Percentiles rank a stretch among this genome's conserved stretches.
These are phyloP conservation scores for Probaryconus sp. DNA, from an alignment of 1,140 invertebrate genomes.

Conservation along the genomic window DNA sequence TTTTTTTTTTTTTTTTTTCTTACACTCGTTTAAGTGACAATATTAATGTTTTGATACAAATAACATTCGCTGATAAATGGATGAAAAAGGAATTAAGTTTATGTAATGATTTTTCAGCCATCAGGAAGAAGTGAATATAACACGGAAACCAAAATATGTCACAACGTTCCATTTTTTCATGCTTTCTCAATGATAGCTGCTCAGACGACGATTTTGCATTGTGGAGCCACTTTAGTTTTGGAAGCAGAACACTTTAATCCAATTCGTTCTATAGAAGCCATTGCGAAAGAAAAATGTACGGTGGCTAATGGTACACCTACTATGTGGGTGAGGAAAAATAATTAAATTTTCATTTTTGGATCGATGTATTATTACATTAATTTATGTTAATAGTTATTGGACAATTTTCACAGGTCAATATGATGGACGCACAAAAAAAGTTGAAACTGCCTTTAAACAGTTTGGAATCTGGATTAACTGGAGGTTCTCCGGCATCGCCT, in stretches of 20 bases:
- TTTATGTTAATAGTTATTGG: slow-evolving; percentile 2
- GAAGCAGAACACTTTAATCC: slow-evolving; percentile 85
- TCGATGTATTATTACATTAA: background rate
- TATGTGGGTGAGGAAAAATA: slow-evolving; percentile 91
- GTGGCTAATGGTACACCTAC: slow-evolving; percentile 95
- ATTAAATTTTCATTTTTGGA: background rate
- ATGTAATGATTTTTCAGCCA: slow-evolving; percentile 78
- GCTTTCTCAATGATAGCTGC: slow-evolving; percentile 90
- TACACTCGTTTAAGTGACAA: no score
- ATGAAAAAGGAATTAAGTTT: no score
- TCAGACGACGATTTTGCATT: slow-evolving; percentile 80
- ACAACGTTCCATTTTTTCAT: slow-evolving; percentile 95
- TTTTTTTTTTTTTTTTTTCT: no score
- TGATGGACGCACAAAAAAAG: slow-evolving; percentile 74
- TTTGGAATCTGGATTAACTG: slow-evolving; percentile 82
- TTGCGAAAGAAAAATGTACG: slow-evolving; percentile 86
- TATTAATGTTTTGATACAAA: no score
- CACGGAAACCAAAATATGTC: slow-evolving; percentile 81
- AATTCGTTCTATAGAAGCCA: slow-evolving; percentile 81
- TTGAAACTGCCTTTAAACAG: slow-evolving; percentile 75
- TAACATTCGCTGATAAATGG: no score
- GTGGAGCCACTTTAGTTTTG: slow-evolving; percentile 85
- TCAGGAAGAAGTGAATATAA: slow-evolving; percentile 81
- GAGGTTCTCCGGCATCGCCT: slow-evolving; percentile 87
- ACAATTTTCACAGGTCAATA: slow-evolving; percentile 64